Percentiles rank a stretch among this genome's conserved stretches.
Evolutionary conservation across 1,140 invertebrate species (phyloP).

Genomic region (Eufriesea mexicana): DNA sequence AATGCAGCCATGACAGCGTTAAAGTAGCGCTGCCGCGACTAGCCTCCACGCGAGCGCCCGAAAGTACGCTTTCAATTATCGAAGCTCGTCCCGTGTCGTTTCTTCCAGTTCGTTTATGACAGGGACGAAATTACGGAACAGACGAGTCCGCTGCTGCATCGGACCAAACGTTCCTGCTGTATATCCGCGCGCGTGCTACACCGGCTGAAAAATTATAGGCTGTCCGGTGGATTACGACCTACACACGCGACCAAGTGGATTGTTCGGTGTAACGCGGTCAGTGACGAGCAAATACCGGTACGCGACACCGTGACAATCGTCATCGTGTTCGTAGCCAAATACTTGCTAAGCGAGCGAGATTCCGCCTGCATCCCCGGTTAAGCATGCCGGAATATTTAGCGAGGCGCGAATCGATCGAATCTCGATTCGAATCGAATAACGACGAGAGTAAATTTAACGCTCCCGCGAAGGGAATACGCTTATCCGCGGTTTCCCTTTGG

Average conservation of each 20-base stretch:
- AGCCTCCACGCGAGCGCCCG: not conserved
- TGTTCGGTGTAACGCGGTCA: slow-evolving; percentile 12
- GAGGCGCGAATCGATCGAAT: not conserved
- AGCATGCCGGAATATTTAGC: not conserved
- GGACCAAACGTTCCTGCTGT: too few relatives aligned
- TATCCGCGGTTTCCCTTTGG: too few relatives aligned
- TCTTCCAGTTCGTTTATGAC: not conserved
- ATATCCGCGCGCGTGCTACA: too few relatives aligned
- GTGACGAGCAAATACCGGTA: slow-evolving; percentile 13
- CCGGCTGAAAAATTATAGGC: slow-evolving; percentile 52
- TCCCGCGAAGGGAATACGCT: too few relatives aligned
- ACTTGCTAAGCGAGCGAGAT: slow-evolving; percentile 23
- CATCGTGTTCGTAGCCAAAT: slow-evolving; percentile 14
- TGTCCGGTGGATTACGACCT: slow-evolving; percentile 29
- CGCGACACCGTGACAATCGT: slow-evolving; percentile 1
- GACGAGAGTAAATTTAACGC: not conserved
- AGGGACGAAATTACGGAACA: not conserved
- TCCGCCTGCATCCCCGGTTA: not conserved
- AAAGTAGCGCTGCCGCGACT: not conserved
- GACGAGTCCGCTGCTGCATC: too few relatives aligned
- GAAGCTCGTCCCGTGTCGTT: not conserved
- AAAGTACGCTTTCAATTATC: not conserved
- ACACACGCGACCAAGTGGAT: not conserved
- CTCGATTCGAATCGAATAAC: not conserved
- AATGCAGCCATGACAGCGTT: slow-evolving; percentile 20